Evolutionary conservation across 2,797 vertebrate genomes (phyloP).

Genomic region (Sebastes flavidus): DNA sequence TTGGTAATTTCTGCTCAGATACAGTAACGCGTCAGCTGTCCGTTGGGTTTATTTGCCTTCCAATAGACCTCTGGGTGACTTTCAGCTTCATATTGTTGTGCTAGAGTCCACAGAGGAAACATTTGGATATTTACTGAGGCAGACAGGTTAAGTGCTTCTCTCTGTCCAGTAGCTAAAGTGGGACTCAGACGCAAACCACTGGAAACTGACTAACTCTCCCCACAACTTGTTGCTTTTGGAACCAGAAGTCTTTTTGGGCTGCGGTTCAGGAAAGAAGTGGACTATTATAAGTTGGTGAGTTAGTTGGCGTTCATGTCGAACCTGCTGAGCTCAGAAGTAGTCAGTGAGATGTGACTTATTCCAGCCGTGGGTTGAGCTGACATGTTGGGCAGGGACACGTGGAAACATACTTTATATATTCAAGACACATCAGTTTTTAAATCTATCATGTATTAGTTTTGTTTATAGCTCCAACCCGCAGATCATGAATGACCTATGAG

Average conservation of each 20-base stretch:
- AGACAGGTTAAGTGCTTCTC: conserved; percentile 59
- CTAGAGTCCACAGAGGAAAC: conserved; percentile 46
- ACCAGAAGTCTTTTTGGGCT: neutral
- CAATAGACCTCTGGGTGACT: conserved; percentile 18
- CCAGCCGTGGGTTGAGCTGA: neutral
- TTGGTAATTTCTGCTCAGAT: neutral
- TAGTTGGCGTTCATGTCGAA: neutral
- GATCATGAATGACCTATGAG: neutral
- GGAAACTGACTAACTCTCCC: conserved; percentile 11
- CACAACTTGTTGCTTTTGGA: neutral
- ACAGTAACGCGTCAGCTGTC: neutral
- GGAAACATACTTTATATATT: neutral
- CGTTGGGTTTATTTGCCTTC: conserved; percentile 35
- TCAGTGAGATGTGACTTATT: neutral
- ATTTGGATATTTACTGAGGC: conserved; percentile 50
- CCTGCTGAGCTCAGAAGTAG: neutral
- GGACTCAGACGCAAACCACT: conserved; percentile 20
- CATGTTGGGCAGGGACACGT: no score
- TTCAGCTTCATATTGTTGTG: conserved; percentile 50
- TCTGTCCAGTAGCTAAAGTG: conserved; percentile 48
- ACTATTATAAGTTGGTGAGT: neutral
- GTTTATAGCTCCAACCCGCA: neutral
- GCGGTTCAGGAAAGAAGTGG: neutral
- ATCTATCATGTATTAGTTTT: neutral
- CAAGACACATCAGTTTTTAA: no score